Percentiles rank a stretch among this genome's conserved stretches.
phyloP scores from a whole-genome alignment of 2,888 invertebrate genomes.

The Carabus problematicus region DNA sequence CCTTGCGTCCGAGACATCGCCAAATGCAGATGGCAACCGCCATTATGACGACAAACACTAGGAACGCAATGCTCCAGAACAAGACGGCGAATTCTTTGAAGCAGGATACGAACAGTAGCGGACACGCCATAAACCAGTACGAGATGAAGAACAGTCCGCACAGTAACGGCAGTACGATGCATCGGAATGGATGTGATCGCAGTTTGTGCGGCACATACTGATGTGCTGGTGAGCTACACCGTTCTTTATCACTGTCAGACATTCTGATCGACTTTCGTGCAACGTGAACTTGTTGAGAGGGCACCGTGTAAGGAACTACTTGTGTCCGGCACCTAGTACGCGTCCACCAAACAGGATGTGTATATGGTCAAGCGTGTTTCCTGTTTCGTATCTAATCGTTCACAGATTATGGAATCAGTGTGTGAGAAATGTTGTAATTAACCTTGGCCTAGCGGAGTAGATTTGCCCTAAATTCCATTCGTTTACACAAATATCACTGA shows the following conservation, averaged over 20 bases:
- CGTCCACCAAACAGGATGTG: constrained; percentile 15
- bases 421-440: no score
- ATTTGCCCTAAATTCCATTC: no score
- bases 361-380: constrained; percentile 36
- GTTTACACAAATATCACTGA: no score
- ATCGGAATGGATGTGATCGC: constrained; percentile 50
- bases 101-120: constrained; percentile 51
- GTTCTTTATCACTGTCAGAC: constrained; percentile 5
- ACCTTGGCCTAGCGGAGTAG: no score
- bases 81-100: constrained; percentile 44
- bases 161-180: constrained; percentile 48
- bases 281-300: background rate
- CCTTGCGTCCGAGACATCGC: constrained; percentile 41
- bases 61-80: constrained; percentile 48
- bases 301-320: background rate
- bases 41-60: constrained; percentile 49
- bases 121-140: constrained; percentile 56
- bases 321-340: background rate
- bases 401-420: no score
- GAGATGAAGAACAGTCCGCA: constrained; percentile 50
- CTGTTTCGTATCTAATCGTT: background rate
- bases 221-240: background rate
- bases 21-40: constrained; percentile 51
- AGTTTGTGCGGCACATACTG: constrained; percentile 44
- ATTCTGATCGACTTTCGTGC: constrained; percentile 10